Percentiles rank a stretch among this genome's conserved stretches.
These are phyloP conservation scores for Physocephala rufipes DNA, from an alignment of 2,888 invertebrate genomes.

Conservation along the genomic window DNA sequence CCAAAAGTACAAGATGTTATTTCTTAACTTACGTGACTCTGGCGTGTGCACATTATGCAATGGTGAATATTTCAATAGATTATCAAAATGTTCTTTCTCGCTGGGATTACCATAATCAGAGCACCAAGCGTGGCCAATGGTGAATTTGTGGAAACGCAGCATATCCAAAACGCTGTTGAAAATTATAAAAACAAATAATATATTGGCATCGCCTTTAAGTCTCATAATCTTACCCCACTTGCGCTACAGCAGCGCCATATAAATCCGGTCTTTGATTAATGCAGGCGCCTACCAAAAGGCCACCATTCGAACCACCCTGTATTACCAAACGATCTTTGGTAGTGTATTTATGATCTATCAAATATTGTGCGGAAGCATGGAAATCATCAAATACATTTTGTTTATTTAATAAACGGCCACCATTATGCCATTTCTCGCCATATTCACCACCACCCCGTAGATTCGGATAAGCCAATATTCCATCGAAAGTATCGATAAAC, in stretches of 20 bases:
- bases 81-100: conserved; percentile 84
- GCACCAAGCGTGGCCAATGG: conserved; percentile 95
- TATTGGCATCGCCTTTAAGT: not conserved
- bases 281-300: conserved; percentile 93
- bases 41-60: conserved; percentile 88
- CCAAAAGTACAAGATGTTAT: not conserved
- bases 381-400: conserved; percentile 99
- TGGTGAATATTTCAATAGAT: conserved; percentile 88
- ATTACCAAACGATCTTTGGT: conserved; percentile 78
- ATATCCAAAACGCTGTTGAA: conserved; percentile 89
- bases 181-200: not conserved
- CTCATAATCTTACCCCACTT: conserved; percentile 80
- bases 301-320: conserved; percentile 97
- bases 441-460: conserved; percentile 98
- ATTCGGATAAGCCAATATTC: conserved; percentile 91
- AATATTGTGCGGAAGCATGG: conserved; percentile 88
- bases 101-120: conserved; percentile 96
- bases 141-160: conserved; percentile 97
- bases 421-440: conserved; percentile 97
- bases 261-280: conserved; percentile 95
- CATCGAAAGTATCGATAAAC: conserved; percentile 89
- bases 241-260: conserved; percentile 90
- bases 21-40: conserved; percentile 45
- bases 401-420: conserved; percentile 88
- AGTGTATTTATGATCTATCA: conserved; percentile 84